Evolutionary conservation across 2,888 invertebrate species (phyloP).

Genomic region (Synergus laeviventris): DNA sequence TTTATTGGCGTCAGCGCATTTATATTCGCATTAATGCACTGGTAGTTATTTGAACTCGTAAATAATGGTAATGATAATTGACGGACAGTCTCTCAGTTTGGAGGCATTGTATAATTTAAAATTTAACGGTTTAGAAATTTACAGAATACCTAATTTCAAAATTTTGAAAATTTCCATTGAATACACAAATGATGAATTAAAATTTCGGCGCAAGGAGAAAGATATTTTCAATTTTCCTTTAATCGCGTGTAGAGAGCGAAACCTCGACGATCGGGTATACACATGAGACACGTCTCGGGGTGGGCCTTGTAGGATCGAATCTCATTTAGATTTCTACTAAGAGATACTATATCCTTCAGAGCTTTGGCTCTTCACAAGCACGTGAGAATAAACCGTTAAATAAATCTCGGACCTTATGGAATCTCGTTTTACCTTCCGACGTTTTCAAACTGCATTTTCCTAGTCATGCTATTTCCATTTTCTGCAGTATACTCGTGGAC

Average conservation of each 20-base stretch:
- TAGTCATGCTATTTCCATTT: conserved; percentile 15
- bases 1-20: conserved; percentile 38
- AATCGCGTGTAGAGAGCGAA: conserved; percentile 58
- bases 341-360: conserved; percentile 57
- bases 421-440: background rate
- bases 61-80: conserved; percentile 30
- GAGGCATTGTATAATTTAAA: background rate
- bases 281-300: background rate
- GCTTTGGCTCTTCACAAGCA: conserved; percentile 27
- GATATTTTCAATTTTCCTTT: conserved; percentile 61
- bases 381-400: conserved; percentile 27
- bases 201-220: background rate
- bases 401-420: background rate
- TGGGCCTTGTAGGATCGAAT: conserved; percentile 62
- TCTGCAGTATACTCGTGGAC: background rate
- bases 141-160: background rate
- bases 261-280: conserved; percentile 52
- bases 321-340: conserved; percentile 67
- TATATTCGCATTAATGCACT: conserved; percentile 25
- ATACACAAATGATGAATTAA: background rate
- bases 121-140: background rate
- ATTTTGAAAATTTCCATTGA: too few species aligned
- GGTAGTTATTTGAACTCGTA: conserved; percentile 20
- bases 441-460: conserved; percentile 18
- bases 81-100: background rate